Evolutionary conservation across 2,888 invertebrate genomes (phyloP).

Genomic region (Allophyes oxyacanthae): DNA sequence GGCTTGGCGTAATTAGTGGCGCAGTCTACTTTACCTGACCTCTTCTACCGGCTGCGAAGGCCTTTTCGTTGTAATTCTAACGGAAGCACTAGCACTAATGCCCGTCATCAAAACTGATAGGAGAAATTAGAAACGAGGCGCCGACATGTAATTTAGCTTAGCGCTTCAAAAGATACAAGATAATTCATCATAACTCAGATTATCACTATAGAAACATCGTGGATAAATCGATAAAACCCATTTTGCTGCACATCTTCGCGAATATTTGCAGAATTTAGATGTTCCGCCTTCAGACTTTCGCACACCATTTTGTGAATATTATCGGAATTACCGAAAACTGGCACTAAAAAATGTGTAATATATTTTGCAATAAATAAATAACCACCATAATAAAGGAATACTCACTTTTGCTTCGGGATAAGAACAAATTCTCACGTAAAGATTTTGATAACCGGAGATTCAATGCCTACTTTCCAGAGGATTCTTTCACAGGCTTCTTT

Average conservation of each 20-base stretch:
- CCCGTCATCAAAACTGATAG: constrained; percentile 82
- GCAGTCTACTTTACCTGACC: constrained; percentile 66
- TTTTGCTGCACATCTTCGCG: constrained; percentile 70
- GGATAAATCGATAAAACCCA: constrained; percentile 82
- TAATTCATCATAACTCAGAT: constrained; percentile 62
- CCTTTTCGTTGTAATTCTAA: constrained; percentile 81
- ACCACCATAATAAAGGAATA: constrained; percentile 68
- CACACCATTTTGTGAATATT: constrained; percentile 70
- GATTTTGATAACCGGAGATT: constrained; percentile 89
- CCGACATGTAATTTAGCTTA: constrained; percentile 53
- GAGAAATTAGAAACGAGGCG: constrained; percentile 57
- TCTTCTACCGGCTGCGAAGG: constrained; percentile 63
- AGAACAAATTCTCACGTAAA: constrained; percentile 87
- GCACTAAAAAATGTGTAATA: constrained; percentile 53
- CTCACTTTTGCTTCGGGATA: constrained; percentile 85
- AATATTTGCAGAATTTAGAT: constrained; percentile 68
- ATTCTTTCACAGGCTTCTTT: constrained; percentile 89
- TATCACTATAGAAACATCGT: constrained; percentile 81
- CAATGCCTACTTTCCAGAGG: constrained; percentile 88
- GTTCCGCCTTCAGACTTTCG: constrained; percentile 61
- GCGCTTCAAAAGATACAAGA: constrained; percentile 58
- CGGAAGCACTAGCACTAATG: constrained; percentile 83
- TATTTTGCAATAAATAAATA: constrained; percentile 46
- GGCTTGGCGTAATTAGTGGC: constrained; percentile 8
- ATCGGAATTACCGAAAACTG: constrained; percentile 53